Base-by-base conservation (phyloP, 1,140 invertebrate species). In the Sitobion miscanthi region DNA sequence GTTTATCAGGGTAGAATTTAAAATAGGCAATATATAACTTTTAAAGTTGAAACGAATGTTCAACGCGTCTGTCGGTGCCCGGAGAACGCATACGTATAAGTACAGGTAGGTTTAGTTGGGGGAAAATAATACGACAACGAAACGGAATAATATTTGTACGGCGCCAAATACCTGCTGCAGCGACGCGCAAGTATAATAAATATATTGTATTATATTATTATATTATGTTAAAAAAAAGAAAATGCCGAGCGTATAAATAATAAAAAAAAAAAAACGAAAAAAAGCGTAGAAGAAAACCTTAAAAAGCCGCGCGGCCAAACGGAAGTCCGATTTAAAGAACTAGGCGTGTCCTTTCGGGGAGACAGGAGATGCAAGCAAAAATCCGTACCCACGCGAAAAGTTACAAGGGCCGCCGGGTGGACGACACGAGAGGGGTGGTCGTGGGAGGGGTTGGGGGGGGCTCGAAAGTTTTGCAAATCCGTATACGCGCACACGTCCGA, bases 401-500 rank as follows among this genome's bases (percentile, higher is more conserved):
- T n/a, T 54, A 90, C 9, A 90, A 38, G 42, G 14, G 62, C 17
- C 35, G n/a, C 30, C 17, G 30, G n/a, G 14, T 5, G 77, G n/a
- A 23, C 42, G 90, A 1, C 49, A 20, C 1, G 54, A n/a, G 9
- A 1, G 42, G 42, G 42, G 23, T 9, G 23, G 23, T 54, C 17
- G 52, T 20, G 6, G 8, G 21, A 20, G 23, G 8, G 23, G 23
- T 25, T 30, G 9, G 90, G 45, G 45, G 82, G 0, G 47, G 69
- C 42, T 42, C 23, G 30, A 85, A 92, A 92, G 77, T 85, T 47
- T 77, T 83, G 57, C 69, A 91, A 91, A 91, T 91, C 89, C 90
- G 90, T 47, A 42, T 42, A 82, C 69, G 69, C 20, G 9, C 69
- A 38, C 25, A 82, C 69, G 25, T 54, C 42, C 82, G 45, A 35